A percentile compares a stretch with the other conserved stretches of the same genome.
Evolutionary conservation across 1,140 invertebrate genomes (phyloP).

Genomic region (Lepidurus apus): DNA sequence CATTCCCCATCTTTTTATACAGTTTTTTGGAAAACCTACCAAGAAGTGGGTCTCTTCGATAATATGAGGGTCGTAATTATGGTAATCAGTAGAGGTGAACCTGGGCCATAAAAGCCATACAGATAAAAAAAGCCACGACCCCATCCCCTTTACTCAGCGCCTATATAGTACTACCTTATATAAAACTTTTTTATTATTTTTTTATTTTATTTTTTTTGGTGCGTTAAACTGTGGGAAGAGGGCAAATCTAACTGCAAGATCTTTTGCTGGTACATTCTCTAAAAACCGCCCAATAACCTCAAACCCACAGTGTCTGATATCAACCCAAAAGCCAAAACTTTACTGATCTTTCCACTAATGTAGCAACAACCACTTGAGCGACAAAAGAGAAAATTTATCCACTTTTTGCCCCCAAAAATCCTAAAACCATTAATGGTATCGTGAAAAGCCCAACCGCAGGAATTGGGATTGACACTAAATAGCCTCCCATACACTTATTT

Average conservation of each 20-base stretch:
- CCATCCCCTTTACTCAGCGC: background rate
- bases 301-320: background rate
- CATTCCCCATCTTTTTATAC: background rate
- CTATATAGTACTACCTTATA: background rate
- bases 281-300: background rate
- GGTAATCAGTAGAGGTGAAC: constrained; percentile 15
- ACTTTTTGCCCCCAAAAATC: background rate
- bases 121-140: constrained; percentile 6
- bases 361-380: background rate
- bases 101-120: constrained; percentile 18
- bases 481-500: constrained; percentile 5
- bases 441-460: background rate
- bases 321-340: background rate
- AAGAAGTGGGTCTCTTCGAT: constrained; percentile 8
- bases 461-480: constrained; percentile 9
- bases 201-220: background rate
- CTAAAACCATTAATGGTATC: constrained; percentile 1
- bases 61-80: constrained; percentile 20
- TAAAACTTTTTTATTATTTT: background rate
- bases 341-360: constrained; percentile 1
- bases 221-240: background rate
- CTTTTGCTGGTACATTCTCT: background rate
- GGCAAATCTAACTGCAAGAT: background rate
- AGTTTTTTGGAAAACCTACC: background rate
- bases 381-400: background rate